Conservation (phyloP, 2,797 vertebrate genomes). For the Helarctos malayanus region DNA sequence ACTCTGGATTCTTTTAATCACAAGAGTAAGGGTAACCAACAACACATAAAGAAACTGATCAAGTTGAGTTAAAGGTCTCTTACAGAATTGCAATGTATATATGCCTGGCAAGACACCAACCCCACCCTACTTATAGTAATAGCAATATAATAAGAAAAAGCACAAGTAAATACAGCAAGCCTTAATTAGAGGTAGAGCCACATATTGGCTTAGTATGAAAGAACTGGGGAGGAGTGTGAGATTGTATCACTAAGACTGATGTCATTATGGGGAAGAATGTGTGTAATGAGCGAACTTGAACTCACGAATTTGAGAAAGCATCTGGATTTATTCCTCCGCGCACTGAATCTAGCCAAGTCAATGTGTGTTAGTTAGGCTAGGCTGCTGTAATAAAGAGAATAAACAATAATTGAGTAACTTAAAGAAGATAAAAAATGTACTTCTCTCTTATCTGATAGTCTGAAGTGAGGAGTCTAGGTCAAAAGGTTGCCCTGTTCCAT, state of each 20-base stretch:
- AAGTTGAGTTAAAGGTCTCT: constrained; percentile 24
- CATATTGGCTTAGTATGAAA: neutral
- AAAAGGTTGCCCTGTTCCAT: neutral
- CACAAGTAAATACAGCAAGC: neutral
- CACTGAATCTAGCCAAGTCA: neutral
- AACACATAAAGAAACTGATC: neutral
- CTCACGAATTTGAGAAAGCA: neutral
- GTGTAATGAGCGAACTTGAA: neutral
- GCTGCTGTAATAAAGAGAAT: neutral
- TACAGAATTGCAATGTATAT: neutral
- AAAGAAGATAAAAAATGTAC: neutral
- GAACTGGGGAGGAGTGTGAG: neutral
- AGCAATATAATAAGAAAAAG: neutral
- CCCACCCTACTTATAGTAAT: neutral
- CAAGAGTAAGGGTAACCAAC: neutral
- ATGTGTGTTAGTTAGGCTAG: neutral
- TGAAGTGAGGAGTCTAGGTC: neutral
- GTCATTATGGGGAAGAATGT: neutral
- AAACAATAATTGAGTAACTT: neutral
- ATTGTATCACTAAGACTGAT: neutral
- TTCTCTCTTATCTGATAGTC: neutral
- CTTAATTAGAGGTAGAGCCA: neutral
- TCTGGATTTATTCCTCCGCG: neutral
- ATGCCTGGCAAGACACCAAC: neutral
- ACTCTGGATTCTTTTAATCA: neutral